Evolutionary conservation across 1,140 invertebrate species (phyloP).

Genomic region (Calephelis nemesis): DNA sequence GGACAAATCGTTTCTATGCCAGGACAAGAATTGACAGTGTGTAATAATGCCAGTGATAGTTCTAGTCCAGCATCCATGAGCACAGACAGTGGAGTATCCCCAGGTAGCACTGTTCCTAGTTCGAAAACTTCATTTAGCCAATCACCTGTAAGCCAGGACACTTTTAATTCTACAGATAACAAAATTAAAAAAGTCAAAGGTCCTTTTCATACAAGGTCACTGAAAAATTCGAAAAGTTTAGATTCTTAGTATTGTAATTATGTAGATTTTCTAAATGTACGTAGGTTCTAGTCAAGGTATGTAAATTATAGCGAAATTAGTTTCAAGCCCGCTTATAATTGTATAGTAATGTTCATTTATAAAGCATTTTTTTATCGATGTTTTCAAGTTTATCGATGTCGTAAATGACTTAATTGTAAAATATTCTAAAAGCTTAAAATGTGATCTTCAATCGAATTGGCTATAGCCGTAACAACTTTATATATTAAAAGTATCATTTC

Average conservation of each 20-base stretch:
- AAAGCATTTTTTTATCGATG: constrained; percentile 46
- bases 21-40: constrained; percentile 70
- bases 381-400: constrained; percentile 40
- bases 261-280: constrained; percentile 79
- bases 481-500: neutral
- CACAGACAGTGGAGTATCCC: constrained; percentile 66
- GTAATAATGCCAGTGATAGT: constrained; percentile 65
- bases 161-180: constrained; percentile 46
- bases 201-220: constrained; percentile 49
- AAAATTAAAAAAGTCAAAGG: constrained; percentile 64
- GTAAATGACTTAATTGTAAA: constrained; percentile 28
- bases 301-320: constrained; percentile 67
- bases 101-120: constrained; percentile 59
- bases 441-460: constrained; percentile 9
- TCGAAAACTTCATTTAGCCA: constrained; percentile 58
- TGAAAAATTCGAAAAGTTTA: constrained; percentile 75
- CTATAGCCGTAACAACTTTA: neutral
- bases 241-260: constrained; percentile 76
- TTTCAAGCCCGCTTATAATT: constrained; percentile 66
- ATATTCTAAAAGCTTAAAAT: neutral
- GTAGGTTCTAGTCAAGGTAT: constrained; percentile 62
- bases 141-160: constrained; percentile 44
- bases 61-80: constrained; percentile 62
- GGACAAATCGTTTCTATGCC: constrained; percentile 73
- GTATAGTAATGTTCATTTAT: constrained; percentile 42